Conservation (phyloP, 1,140 invertebrate species). For the Pectinophora gossypiella region DNA sequence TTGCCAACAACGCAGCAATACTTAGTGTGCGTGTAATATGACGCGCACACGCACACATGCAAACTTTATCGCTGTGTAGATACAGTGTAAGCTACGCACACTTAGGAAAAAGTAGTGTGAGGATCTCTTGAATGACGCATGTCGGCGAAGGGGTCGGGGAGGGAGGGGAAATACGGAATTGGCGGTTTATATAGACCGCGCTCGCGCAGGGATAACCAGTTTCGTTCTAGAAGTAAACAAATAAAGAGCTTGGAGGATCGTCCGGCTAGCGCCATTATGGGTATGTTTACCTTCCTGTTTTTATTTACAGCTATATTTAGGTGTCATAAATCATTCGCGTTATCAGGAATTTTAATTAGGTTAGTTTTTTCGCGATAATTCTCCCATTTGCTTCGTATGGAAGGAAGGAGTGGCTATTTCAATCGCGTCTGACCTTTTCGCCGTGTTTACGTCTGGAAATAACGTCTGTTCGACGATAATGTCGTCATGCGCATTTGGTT, state of each 20-base stretch:
- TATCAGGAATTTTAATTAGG: neutral
- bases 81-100: slow-evolving; percentile 7
- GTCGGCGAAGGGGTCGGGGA: slow-evolving; percentile 17
- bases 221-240: slow-evolving; percentile 51
- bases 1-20: neutral
- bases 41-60: slow-evolving; percentile 22
- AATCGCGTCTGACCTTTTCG: neutral
- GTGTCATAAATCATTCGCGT: no score
- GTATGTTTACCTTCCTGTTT: slow-evolving; percentile 41
- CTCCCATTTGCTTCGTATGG: neutral
- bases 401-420: neutral
- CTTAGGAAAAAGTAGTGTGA: slow-evolving; percentile 9
- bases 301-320: no score
- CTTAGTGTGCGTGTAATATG: slow-evolving; percentile 31
- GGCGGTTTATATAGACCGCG: slow-evolving; percentile 57
- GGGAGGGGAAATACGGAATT: slow-evolving; percentile 23
- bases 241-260: slow-evolving; percentile 26
- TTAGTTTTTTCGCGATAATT: neutral
- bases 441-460: neutral
- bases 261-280: slow-evolving; percentile 45
- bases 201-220: slow-evolving; percentile 44
- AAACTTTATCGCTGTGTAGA: neutral
- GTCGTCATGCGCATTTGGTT: neutral
- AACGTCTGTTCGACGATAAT: neutral
- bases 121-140: slow-evolving; percentile 37